Evolutionary conservation across 2,888 invertebrate genomes (phyloP).

Genomic region (Eilema caniola): DNA sequence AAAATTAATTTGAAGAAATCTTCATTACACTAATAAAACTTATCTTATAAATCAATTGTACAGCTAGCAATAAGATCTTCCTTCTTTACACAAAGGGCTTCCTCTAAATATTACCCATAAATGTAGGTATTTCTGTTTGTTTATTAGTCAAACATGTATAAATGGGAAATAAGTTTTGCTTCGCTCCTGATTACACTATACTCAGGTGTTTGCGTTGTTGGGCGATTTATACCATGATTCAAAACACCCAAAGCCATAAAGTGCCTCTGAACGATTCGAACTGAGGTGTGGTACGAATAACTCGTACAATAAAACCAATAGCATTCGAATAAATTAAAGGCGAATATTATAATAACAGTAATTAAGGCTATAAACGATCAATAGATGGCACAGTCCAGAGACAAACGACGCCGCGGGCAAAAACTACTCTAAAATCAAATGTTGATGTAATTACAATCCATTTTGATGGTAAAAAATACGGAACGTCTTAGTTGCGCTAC

Average conservation of each 20-base stretch:
- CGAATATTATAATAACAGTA: too few relatives aligned
- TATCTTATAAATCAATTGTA: constrained; percentile 22
- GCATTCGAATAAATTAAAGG: too few relatives aligned
- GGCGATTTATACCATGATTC: too few relatives aligned
- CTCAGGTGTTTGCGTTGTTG: too few relatives aligned
- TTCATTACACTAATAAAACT: constrained; percentile 5
- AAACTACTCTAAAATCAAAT: background rate
- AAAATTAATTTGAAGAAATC: background rate
- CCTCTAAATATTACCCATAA: background rate
- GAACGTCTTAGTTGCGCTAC: constrained; percentile 45
- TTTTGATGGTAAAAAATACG: constrained; percentile 45
- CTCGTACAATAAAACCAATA: too few relatives aligned
- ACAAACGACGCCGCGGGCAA: background rate
- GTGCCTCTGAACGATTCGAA: too few relatives aligned
- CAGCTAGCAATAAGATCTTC: constrained; percentile 27
- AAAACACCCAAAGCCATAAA: too few relatives aligned
- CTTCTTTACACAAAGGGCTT: constrained; percentile 55
- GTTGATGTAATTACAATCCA: constrained; percentile 41
- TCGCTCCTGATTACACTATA: too few relatives aligned
- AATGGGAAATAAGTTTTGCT: too few relatives aligned
- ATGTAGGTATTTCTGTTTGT: background rate
- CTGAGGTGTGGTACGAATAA: too few relatives aligned
- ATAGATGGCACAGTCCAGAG: too few relatives aligned
- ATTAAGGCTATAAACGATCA: too few relatives aligned
- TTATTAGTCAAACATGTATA: background rate